These are phyloP conservation scores for Lycophotia porphyrea DNA, from an alignment of 2,888 invertebrate species.

Conservation along the genomic window DNA sequence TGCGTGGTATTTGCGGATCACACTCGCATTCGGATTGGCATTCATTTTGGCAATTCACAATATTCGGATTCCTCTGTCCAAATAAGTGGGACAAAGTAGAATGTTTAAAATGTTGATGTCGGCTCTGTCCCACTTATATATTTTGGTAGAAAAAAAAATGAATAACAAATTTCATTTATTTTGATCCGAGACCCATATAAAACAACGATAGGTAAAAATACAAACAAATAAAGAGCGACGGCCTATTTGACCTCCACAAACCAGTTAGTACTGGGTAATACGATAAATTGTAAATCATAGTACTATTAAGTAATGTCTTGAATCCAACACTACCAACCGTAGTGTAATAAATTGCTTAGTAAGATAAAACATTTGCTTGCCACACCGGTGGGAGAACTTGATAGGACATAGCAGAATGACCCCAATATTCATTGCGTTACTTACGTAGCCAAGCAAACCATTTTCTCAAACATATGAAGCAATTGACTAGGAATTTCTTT, in stretches of 20 bases:
- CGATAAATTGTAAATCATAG: no score
- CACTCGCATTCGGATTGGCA: not conserved
- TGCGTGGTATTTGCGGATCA: not conserved
- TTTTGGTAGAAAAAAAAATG: not conserved
- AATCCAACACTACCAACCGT: not conserved
- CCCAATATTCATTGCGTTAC: not conserved
- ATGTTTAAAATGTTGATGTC: not conserved
- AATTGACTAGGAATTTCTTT: not conserved
- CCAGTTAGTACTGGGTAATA: no score
- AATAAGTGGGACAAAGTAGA: not conserved
- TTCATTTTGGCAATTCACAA: not conserved
- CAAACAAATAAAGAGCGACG: no score
- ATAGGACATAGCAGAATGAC: not conserved
- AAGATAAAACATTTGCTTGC: not conserved
- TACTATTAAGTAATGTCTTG: not conserved
- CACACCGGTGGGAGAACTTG: not conserved
- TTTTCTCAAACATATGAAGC: not conserved
- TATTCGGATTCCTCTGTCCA: not conserved
- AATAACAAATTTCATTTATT: no score
- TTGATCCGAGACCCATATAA: no score
- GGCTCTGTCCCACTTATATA: not conserved
- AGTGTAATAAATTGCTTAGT: not conserved
- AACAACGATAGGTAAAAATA: no score
- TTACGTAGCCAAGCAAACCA: not conserved
- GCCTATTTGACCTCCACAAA: no score